Percentiles rank a stretch among this genome's conserved stretches.
phyloP scores from a whole-genome alignment of 2,113 vertebrate species.

The Nannospalax galili region DNA sequence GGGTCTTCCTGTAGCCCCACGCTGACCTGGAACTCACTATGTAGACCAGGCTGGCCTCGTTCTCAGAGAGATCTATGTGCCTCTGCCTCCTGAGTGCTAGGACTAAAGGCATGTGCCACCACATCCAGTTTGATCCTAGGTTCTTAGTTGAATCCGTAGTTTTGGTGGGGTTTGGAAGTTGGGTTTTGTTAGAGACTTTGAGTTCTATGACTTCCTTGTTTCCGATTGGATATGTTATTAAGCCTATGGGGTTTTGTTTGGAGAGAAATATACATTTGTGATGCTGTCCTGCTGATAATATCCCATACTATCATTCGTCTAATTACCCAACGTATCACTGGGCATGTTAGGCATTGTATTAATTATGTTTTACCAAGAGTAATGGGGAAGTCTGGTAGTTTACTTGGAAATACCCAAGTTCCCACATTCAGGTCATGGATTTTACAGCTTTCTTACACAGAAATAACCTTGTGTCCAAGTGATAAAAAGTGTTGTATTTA shows the following conservation, averaged over 20 bases:
- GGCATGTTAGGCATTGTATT: conserved; percentile 35
- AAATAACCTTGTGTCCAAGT: conserved; percentile 29
- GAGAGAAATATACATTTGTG: not conserved
- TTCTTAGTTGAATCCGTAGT: not conserved
- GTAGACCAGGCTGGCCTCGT: too few species aligned
- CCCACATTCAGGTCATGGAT: conserved; percentile 56
- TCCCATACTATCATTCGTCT: not conserved
- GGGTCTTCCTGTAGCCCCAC: too few species aligned
- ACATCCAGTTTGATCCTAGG: too few species aligned
- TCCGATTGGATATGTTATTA: conserved; percentile 11
- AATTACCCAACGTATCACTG: conserved; percentile 38
- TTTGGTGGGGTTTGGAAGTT: not conserved
- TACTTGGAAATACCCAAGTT: conserved; percentile 76
- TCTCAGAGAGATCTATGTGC: too few species aligned
- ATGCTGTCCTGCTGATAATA: not conserved
- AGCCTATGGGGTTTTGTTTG: not conserved
- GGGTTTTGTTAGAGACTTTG: not conserved
- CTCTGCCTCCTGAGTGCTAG: too few species aligned
- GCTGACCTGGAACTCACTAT: too few species aligned
- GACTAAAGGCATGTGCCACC: too few species aligned
- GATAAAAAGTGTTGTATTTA: not conserved
- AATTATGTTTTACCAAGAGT: conserved; percentile 44
- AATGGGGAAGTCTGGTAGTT: conserved; percentile 68
- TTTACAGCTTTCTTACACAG: not conserved
- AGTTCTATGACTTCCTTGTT: not conserved